Evolutionary conservation across 2,888 invertebrate genomes (phyloP), one percentile per base, ranked within the genome.

Genomic region (Apamea crenata): DNA sequence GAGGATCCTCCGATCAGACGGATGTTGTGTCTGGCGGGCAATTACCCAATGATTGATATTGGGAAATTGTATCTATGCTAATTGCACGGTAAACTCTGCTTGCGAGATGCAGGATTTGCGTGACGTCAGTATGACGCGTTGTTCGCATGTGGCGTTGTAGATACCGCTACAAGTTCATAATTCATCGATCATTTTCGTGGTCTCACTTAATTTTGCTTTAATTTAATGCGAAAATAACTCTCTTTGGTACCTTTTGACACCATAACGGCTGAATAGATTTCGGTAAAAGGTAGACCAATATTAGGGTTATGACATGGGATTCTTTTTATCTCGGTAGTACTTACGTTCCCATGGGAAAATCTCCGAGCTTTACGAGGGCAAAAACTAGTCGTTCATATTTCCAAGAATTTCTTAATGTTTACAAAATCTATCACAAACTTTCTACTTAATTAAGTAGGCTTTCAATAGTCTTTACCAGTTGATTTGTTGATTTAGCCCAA

Each of bases 401-500:
- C 36, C 53, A 78, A 29, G 21, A 78, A 59, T n/a, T 61, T 29
- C 2, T 36, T 25, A 63, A 18, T 59, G 5, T 32, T 53, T 12
- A 14, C n/a, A 40, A 40, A 63, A 53, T 44, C 16, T 8, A 47
- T 2, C 25, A 53, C 16, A 73, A 81, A 72, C 32, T 76, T 75
- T 75, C 0, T 61, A 53, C 75, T 72, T 32, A 77, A 73, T 61
- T 61, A 56, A 59, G 14, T 59, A 18, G 32, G 2, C 50, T 61
- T 71, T 71, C 32, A 29, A 56, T 56, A 68, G 59, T 56, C 36
- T 53, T 29, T 76, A n/a, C 10, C 21, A 61, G 53, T 65, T 18
- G 14, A 56, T 61, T 66, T 85, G 59, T 81, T 65, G 32, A 68
- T 69, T n/a, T 29, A 65, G 5, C 32, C 14, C 16, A 68, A 85